Conservation (phyloP, 2,113 vertebrate genomes). For the Symphodus melops region DNA sequence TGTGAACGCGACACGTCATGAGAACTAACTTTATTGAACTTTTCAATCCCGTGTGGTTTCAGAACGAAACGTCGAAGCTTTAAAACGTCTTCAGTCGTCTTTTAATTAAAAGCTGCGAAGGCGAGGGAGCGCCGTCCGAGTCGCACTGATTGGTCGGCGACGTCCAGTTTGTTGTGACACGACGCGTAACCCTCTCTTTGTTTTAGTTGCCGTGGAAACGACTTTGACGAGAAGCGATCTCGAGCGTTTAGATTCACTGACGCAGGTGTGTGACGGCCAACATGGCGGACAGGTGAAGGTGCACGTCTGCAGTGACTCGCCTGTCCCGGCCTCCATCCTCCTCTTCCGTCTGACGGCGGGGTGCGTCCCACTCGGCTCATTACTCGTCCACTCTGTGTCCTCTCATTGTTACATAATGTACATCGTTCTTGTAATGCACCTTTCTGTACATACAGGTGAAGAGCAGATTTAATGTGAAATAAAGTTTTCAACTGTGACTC, state of each 20-base stretch:
- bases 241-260: not conserved
- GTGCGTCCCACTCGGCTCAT: slow-evolving; percentile 16
- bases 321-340: not conserved
- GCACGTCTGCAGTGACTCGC: slow-evolving; percentile 26
- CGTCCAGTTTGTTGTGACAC: too few species aligned
- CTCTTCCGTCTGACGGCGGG: slow-evolving; percentile 16
- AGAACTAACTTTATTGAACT: too few species aligned
- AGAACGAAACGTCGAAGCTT: too few species aligned
- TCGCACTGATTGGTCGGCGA: too few species aligned
- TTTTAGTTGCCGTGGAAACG: too few species aligned
- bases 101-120: too few species aligned
- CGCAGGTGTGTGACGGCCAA: too few species aligned
- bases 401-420: slow-evolving; percentile 50
- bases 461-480: slow-evolving; percentile 77
- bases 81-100: too few species aligned
- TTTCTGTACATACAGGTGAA: slow-evolving; percentile 77
- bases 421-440: slow-evolving; percentile 70
- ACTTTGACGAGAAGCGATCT: too few species aligned
- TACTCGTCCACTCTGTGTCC: slow-evolving; percentile 43
- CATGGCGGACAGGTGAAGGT: slow-evolving; percentile 12
- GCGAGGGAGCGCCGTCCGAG: too few species aligned
- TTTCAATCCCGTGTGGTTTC: too few species aligned
- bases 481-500: slow-evolving; percentile 74
- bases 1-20: not conserved
- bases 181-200: too few species aligned